Base-by-base conservation (phyloP, 2,888 invertebrate species). In the Syrista parreyssii region DNA sequence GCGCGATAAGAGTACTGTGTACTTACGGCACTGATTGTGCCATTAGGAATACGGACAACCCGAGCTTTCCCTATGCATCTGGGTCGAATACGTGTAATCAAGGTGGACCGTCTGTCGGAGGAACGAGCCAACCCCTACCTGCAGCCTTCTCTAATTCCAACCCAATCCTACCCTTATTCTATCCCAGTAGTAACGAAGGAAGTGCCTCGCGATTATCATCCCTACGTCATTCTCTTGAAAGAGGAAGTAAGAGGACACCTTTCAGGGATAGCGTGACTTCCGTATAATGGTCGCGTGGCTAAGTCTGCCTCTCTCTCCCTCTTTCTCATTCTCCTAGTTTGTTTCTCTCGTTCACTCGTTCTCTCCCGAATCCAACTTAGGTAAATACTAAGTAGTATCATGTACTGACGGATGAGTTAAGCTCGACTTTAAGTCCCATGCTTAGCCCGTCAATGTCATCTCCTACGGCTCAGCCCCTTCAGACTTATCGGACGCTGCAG, bases 321-420 rank as follows among this genome's bases (percentile, higher is more conserved):
- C 71, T 69, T 11, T 85, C 81, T 84, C 76, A 80, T 77, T 55
- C 55, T 55, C 55, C 9, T 55, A 55, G 9, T 23, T 55, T 2
- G 23, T 55, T 55, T 55, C 55, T 55, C 55, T 9, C 55, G 9
- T 55, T 55, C 55, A 23, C 9, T 23, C 55, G 55, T 55, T 23
- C 79, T 78, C 82, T 83, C 75, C 82, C 82, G 87, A 86, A 86
- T 84, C 85, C 84, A 86, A 88, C 86, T 88, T 86, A 86, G 85
- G 83, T 85, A 85, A 88, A 86, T 85, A 83, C 86, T 86, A 86
- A 85, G 86, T 88, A 86, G 87, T 89, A 89, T 89, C 88, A 86
- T 86, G 83, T 88, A 91, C 89, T 88, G 91, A 91, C 90, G 89
- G 90, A 91, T 91, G 88, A 90, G 90, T 91, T 91, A 89, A 91